Evolutionary conservation across 2,113 vertebrate species (phyloP).

Genomic region (Arizona elegans): DNA sequence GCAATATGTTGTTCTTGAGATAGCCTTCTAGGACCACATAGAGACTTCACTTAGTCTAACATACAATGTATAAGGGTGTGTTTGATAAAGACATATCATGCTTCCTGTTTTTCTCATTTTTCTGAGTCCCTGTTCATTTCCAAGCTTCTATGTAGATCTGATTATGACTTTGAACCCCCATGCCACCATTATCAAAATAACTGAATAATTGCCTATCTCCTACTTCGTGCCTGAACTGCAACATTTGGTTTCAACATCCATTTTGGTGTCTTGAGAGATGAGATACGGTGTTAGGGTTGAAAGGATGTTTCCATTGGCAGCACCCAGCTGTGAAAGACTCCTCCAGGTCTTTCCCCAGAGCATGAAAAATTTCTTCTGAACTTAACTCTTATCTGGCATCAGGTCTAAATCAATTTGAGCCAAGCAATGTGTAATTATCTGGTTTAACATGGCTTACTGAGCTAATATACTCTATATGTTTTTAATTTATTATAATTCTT

Average conservation of each 20-base stretch:
- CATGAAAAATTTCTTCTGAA: neutral
- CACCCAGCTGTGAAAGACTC: neutral
- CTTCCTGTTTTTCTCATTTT: neutral
- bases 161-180: neutral
- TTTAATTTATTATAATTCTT: neutral
- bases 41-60: neutral
- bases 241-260: neutral
- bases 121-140: neutral
- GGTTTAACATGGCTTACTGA: neutral
- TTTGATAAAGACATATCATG: neutral
- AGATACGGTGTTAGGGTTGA: neutral
- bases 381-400: neutral
- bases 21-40: neutral
- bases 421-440: neutral
- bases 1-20: neutral
- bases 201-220: neutral
- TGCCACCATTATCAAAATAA: neutral
- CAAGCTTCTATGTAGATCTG: neutral
- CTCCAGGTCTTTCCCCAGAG: neutral
- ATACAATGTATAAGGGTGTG: neutral
- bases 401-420: neutral
- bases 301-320: neutral
- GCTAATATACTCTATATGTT: neutral
- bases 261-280: neutral
- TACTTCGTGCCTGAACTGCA: neutral